phyloP scores from a whole-genome alignment of 1,140 invertebrate genomes.

The Ruditapes philippinarum region DNA sequence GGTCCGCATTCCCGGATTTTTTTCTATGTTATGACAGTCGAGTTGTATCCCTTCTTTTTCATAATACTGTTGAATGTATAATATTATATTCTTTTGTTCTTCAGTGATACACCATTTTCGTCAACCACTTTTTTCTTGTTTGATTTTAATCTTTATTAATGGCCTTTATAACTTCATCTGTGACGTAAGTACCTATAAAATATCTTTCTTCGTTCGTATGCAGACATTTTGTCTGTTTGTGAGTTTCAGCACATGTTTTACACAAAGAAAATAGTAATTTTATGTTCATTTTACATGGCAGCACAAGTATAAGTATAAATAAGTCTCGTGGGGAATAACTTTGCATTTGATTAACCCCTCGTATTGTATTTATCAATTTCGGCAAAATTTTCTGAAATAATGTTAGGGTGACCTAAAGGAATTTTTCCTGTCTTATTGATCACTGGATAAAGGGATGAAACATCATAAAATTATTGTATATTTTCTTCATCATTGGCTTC shows the following conservation, averaged over 20 bases:
- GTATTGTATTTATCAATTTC: background rate
- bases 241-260: slow-evolving; percentile 20
- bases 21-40: background rate
- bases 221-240: slow-evolving; percentile 14
- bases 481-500: background rate
- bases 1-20: background rate
- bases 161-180: background rate
- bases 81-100: background rate
- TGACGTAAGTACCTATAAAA: background rate
- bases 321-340: slow-evolving; percentile 4
- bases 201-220: slow-evolving; percentile 30
- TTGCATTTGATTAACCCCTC: slow-evolving; percentile 43
- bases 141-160: background rate
- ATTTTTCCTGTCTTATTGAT: background rate
- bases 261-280: slow-evolving; percentile 53
- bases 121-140: background rate
- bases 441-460: background rate
- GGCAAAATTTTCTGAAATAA: background rate
- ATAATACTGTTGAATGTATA: background rate
- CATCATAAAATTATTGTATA: slow-evolving; percentile 7
- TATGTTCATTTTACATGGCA: slow-evolving; percentile 31
- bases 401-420: background rate
- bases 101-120: background rate
- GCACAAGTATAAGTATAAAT: slow-evolving; percentile 3
- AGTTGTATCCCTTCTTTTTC: background rate